Conservation (phyloP, 2,888 invertebrate species). For the Pandemis corylana region DNA sequence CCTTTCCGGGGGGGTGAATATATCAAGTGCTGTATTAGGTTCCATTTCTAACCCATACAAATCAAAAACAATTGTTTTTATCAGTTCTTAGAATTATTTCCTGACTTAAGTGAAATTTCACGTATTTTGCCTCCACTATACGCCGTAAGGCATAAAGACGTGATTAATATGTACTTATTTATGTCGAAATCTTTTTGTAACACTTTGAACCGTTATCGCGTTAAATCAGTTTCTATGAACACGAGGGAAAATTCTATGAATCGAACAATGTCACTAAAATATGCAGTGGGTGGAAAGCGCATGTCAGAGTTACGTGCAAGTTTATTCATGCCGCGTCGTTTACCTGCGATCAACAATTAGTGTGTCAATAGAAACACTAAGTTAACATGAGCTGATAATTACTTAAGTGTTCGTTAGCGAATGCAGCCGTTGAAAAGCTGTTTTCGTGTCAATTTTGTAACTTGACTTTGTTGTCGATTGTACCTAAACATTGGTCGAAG, state of each 20-base stretch:
- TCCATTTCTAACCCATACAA: too few relatives aligned
- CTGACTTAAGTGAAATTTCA: too few relatives aligned
- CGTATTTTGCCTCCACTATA: too few relatives aligned
- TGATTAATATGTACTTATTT: too few relatives aligned
- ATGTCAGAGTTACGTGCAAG: constrained; percentile 49
- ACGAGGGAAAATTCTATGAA: constrained; percentile 17
- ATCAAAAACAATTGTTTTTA: too few relatives aligned
- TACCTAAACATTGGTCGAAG: too few relatives aligned
- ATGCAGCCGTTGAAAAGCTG: background rate
- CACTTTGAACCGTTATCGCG: too few relatives aligned
- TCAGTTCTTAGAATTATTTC: too few relatives aligned
- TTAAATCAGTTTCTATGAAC: constrained; percentile 41
- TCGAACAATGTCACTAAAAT: constrained; percentile 22
- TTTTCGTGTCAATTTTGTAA: background rate
- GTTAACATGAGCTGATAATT: constrained; percentile 58
- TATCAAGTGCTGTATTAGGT: too few relatives aligned
- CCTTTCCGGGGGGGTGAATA: too few relatives aligned
- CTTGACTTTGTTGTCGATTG: background rate
- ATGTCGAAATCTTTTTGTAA: too few relatives aligned
- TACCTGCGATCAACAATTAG: constrained; percentile 65
- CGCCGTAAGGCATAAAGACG: too few relatives aligned
- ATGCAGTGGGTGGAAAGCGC: constrained; percentile 54
- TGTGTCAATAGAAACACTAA: constrained; percentile 71
- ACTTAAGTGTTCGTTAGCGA: constrained; percentile 42
- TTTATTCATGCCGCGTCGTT: constrained; percentile 51